Evolutionary conservation across 2,888 invertebrate species (phyloP).

Genomic region (Drosophila pseudotakahashii): DNA sequence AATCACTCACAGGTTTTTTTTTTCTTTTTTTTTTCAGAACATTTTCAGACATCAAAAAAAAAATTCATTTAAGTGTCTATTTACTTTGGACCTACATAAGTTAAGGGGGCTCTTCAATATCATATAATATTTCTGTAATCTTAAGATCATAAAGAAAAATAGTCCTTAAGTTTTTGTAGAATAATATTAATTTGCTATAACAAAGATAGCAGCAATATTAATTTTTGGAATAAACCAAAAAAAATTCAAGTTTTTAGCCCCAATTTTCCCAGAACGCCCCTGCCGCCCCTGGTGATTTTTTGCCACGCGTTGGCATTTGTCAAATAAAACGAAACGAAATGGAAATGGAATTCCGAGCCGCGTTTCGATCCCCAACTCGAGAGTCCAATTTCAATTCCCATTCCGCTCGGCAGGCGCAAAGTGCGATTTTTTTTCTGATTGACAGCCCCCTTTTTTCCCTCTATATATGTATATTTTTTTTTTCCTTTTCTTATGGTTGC

Average conservation of each 20-base stretch:
- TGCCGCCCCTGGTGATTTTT: constrained; percentile 42
- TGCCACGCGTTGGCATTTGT: constrained; percentile 55
- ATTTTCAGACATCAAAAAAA: neutral
- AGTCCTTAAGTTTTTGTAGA: too few species aligned
- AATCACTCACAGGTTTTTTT: neutral
- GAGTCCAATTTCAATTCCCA: constrained; percentile 24
- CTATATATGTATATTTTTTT: neutral
- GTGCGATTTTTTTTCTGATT: constrained; percentile 38
- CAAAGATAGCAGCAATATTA: neutral
- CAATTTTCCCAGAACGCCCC: neutral
- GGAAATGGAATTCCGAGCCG: constrained; percentile 55
- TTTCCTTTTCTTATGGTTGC: constrained; percentile 19
- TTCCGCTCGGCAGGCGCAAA: constrained; percentile 34
- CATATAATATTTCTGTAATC: neutral
- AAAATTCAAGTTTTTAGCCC: neutral
- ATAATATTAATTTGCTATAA: too few species aligned
- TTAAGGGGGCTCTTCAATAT: neutral
- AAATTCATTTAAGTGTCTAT: neutral
- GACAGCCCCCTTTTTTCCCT: constrained; percentile 9
- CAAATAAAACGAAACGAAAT: constrained; percentile 45
- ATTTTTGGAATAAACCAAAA: neutral
- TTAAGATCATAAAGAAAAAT: neutral
- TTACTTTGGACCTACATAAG: neutral
- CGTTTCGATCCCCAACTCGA: constrained; percentile 26
- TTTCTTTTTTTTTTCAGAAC: neutral